Conservation (phyloP, 2,888 invertebrate species). For the Drosophila recens region DNA sequence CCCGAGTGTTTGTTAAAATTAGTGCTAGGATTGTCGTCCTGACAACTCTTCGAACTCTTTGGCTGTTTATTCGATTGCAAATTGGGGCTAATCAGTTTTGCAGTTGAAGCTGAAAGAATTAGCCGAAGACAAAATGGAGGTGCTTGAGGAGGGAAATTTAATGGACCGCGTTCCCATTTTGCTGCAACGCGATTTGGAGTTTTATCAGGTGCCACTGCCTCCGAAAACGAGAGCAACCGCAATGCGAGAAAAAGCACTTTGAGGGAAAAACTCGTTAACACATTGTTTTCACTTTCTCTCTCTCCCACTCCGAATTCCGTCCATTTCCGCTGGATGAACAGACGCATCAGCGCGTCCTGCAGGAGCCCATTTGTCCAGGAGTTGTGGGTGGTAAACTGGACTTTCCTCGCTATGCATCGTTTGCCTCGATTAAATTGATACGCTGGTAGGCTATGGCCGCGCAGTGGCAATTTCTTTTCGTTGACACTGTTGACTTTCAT, state of each 20-base stretch:
- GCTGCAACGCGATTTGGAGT: conserved; percentile 92
- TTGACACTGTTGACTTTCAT: conserved; percentile 10
- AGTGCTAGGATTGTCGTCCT: conserved; percentile 30
- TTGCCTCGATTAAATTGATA: conserved; percentile 93
- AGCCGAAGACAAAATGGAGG: conserved; percentile 88
- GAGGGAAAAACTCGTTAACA: conserved; percentile 37
- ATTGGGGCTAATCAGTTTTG: conserved; percentile 33
- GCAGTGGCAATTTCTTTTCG: not conserved
- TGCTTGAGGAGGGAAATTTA: conserved; percentile 95
- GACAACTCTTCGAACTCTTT: conserved; percentile 21
- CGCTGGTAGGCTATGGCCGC: conserved; percentile 87
- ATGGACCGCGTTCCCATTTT: conserved; percentile 94
- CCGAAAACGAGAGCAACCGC: conserved; percentile 12
- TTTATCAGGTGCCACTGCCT: conserved; percentile 89
- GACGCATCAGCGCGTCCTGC: conserved; percentile 91
- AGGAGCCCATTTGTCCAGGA: conserved; percentile 91
- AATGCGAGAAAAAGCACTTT: conserved; percentile 33
- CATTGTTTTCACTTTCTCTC: conserved; percentile 16
- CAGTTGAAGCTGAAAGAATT: conserved; percentile 16
- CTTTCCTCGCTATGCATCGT: conserved; percentile 93
- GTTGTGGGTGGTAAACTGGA: conserved; percentile 93
- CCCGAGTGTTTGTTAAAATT: not conserved
- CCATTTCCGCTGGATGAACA: conserved; percentile 68
- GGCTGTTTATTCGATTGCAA: conserved; percentile 46
- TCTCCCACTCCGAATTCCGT: not conserved